Percentiles rank a stretch among this genome's conserved stretches.
These are phyloP conservation scores for Protaetia brevitarsis DNA, from an alignment of 1,140 invertebrate species.

Conservation along the genomic window DNA sequence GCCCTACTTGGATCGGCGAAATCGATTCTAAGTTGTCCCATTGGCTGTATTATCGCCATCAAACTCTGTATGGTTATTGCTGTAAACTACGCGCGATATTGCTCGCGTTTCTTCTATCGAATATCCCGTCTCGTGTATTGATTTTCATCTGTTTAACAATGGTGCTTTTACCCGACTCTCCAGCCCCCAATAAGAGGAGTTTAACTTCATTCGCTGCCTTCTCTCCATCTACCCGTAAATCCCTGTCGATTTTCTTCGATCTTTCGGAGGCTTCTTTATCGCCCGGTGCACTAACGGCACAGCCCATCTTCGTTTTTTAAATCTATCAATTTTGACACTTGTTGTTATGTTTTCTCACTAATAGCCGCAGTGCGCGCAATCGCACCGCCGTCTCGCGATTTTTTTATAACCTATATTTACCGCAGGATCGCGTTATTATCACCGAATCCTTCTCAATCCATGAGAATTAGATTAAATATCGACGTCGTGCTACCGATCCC, in stretches of 20 bases:
- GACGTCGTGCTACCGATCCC: no score
- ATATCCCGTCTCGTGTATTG: conserved; percentile 93
- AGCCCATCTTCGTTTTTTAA: conserved; percentile 64
- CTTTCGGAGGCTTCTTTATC: conserved; percentile 80
- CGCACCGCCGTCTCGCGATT: neutral
- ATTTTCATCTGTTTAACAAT: conserved; percentile 98
- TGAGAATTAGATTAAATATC: no score
- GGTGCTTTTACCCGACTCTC: conserved; percentile 96
- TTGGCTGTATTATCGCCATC: conserved; percentile 86
- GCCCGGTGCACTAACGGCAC: conserved; percentile 72
- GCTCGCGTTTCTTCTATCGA: conserved; percentile 89
- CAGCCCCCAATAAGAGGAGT: conserved; percentile 81
- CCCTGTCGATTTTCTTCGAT: conserved; percentile 87
- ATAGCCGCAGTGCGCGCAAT: neutral
- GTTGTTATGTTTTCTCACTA: neutral
- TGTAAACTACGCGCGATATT: conserved; percentile 93
- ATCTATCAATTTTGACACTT: conserved; percentile 17
- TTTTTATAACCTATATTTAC: no score
- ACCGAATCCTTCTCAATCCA: no score
- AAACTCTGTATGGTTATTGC: conserved; percentile 91
- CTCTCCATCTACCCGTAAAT: conserved; percentile 79
- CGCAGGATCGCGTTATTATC: no score
- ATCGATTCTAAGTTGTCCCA: conserved; percentile 88
- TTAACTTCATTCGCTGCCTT: conserved; percentile 84
- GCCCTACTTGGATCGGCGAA: conserved; percentile 79